phyloP scores from a whole-genome alignment of 2,888 invertebrate species.

The Chloroclysta siterata region DNA sequence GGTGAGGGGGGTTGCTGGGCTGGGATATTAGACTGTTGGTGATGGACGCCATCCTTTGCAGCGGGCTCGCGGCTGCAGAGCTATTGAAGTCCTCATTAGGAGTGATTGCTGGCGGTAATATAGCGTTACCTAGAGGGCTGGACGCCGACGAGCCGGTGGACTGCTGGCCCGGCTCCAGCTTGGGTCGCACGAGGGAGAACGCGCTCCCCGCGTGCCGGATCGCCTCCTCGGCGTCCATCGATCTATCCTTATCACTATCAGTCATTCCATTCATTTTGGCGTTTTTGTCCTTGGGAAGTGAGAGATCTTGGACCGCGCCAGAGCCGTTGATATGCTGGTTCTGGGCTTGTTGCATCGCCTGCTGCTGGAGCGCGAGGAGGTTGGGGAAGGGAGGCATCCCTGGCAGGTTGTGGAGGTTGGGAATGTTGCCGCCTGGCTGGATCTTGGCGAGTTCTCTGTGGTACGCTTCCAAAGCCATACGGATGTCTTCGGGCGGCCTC shows the following conservation, averaged over 20 bases:
- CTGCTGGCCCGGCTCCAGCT: conserved; percentile 91
- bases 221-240: conserved; percentile 87
- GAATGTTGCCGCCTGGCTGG: conserved; percentile 88
- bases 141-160: conserved; percentile 92
- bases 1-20: conserved; percentile 94
- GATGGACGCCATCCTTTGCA: conserved; percentile 99
- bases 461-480: conserved; percentile 95
- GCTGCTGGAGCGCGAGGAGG: conserved; percentile 91
- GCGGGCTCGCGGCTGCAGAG: conserved; percentile 94
- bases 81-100: conserved; percentile 92
- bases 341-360: conserved; percentile 76
- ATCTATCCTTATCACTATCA: conserved; percentile 88
- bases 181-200: conserved; percentile 94
- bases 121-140: conserved; percentile 93
- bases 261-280: conserved; percentile 87
- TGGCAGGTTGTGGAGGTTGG: conserved; percentile 80
- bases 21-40: conserved; percentile 98
- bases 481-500: conserved; percentile 91
- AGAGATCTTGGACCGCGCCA: conserved; percentile 91
- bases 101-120: conserved; percentile 93
- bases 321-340: conserved; percentile 87
- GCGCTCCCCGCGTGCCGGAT: conserved; percentile 92
- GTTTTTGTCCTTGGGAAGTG: conserved; percentile 91
- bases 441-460: conserved; percentile 96
- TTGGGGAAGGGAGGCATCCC: conserved; percentile 86